phyloP scores from a whole-genome alignment of 2,113 vertebrate species.

The Hydrochoerus hydrochaeris region DNA sequence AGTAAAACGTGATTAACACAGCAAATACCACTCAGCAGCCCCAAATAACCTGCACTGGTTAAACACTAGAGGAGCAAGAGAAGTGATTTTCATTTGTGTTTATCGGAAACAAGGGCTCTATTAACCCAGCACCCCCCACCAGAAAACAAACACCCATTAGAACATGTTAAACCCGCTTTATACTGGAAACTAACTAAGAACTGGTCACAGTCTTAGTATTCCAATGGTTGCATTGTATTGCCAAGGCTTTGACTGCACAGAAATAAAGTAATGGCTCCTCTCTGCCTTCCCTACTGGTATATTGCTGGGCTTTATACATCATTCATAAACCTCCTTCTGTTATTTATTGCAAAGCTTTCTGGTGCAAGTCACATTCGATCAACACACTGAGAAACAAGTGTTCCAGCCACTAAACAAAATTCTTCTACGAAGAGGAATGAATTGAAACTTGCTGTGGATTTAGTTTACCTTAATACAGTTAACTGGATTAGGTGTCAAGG shows the following conservation, averaged over 20 bases:
- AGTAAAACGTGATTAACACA: not conserved
- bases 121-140: not conserved
- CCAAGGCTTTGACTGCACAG: constrained; percentile 17
- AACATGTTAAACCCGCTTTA: constrained; percentile 1
- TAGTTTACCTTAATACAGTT: constrained; percentile 49
- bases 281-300: constrained; percentile 30
- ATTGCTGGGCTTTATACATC: constrained; percentile 45
- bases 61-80: not conserved
- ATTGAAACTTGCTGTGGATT: constrained; percentile 32
- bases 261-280: constrained; percentile 54
- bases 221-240: not conserved
- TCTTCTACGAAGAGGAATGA: constrained; percentile 29
- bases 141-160: not conserved
- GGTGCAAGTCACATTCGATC: constrained; percentile 63
- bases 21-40: not conserved
- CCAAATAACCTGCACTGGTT: not conserved
- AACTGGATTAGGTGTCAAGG: constrained; percentile 66
- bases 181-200: not conserved
- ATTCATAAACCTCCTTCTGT: constrained; percentile 61
- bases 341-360: constrained; percentile 52
- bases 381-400: constrained; percentile 60
- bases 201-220: not conserved
- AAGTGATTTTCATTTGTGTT: not conserved
- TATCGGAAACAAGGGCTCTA: not conserved
- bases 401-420: constrained; percentile 56